A percentile compares a stretch with the other conserved stretches of the same genome.
phyloP scores from a whole-genome alignment of 1,140 invertebrate species.

The Conus ventricosus region DNA sequence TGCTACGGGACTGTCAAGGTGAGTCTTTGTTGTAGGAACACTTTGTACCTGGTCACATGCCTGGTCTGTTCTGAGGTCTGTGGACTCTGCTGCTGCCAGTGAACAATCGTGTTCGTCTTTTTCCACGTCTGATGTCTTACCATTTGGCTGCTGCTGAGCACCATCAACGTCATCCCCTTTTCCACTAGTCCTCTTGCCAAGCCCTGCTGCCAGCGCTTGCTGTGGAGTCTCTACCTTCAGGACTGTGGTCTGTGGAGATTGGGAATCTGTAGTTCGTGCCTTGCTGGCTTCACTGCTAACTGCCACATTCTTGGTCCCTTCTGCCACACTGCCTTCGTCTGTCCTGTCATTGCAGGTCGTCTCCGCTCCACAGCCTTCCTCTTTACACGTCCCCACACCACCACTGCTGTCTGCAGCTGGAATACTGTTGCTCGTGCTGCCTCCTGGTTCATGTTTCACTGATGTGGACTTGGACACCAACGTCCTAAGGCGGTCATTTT shows the following conservation, averaged over 20 bases:
- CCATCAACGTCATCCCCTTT: constrained; percentile 11
- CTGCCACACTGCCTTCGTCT: not conserved
- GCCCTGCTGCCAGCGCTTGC: not conserved
- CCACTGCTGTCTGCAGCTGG: constrained; percentile 16
- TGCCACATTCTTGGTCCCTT: not conserved
- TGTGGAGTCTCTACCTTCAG: constrained; percentile 4
- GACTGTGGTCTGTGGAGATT: not conserved
- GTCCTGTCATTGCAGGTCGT: not conserved
- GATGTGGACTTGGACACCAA: not conserved
- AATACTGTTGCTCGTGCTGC: constrained; percentile 12
- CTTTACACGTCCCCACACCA: constrained; percentile 6
- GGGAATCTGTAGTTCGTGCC: constrained; percentile 10
- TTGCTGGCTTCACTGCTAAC: constrained; percentile 10
- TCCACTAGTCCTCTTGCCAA: constrained; percentile 21
- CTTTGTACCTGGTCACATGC: constrained; percentile 16
- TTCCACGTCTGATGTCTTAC: constrained; percentile 19
- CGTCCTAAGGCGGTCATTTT: constrained; percentile 58
- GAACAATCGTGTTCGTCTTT: constrained; percentile 20
- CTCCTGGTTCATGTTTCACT: constrained; percentile 31
- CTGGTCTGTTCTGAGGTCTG: constrained; percentile 32
- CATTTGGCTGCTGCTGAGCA: constrained; percentile 16
- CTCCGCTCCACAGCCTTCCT: constrained; percentile 5
- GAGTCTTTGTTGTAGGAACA: constrained; percentile 7
- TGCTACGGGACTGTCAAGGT: not conserved
- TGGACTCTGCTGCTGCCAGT: constrained; percentile 19